A percentile compares a stretch with the other conserved stretches of the same genome.
These are phyloP conservation scores for Drosophila seclusa DNA, from an alignment of 2,888 invertebrate species.

Conservation along the genomic window DNA sequence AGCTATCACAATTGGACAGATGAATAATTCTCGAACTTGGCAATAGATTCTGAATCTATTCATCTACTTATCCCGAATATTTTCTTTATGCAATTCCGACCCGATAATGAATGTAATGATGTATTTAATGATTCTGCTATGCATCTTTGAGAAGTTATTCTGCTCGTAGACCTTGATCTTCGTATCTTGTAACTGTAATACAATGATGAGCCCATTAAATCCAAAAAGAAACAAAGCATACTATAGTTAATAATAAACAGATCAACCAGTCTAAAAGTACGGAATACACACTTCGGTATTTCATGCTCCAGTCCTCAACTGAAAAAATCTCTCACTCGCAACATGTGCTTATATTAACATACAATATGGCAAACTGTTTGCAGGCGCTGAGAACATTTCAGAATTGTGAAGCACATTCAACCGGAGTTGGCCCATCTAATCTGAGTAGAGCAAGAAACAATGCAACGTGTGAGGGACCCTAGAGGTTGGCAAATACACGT, in stretches of 20 bases:
- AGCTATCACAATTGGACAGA: background rate
- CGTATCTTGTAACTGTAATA: background rate
- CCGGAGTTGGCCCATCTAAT: constrained; percentile 34
- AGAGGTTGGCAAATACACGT: constrained; percentile 59
- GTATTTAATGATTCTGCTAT: background rate
- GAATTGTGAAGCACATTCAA: constrained; percentile 33
- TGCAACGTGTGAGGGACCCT: constrained; percentile 22
- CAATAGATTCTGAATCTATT: background rate
- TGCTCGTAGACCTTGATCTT: background rate
- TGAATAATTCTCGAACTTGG: background rate
- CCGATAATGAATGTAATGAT: background rate
- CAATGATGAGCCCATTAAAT: background rate
- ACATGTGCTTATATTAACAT: background rate
- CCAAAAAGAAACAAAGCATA: background rate
- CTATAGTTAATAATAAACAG: background rate
- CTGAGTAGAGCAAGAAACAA: constrained; percentile 16
- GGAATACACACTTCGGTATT: background rate
- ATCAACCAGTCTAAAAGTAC: background rate
- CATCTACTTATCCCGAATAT: background rate
- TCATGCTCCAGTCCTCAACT: background rate
- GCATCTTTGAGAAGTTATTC: background rate
- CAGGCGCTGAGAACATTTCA: constrained; percentile 8
- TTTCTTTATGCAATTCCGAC: background rate
- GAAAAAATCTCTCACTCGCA: background rate
- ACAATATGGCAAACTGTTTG: constrained; percentile 8